Evolutionary conservation across 1,140 invertebrate species (phyloP), one percentile per base, ranked within the genome.

Genomic region (Andrena cerasifolii): DNA sequence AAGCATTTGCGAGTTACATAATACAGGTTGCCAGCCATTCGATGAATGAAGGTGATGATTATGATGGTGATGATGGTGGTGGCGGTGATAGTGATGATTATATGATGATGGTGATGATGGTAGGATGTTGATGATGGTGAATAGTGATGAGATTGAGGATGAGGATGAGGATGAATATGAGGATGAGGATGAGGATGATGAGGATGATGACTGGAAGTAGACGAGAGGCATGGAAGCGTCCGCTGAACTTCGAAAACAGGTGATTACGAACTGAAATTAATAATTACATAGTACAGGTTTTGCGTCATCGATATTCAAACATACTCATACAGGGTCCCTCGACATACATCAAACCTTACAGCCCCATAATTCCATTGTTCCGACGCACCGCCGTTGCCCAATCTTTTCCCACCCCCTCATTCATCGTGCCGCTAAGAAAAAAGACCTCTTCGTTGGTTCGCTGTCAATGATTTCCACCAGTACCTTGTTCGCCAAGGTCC

Each of bases 191-290:
- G 59, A 67, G 40, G 51, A 71, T 66, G 75, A 73, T 66, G 54
- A 82, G 67, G 66, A 77, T 68, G 74, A 73, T 83, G 68, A 73
- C 67, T 76, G 66, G 77, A 79, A 75, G 75, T 82, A 65, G 45
- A 78, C 79, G 74, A 82, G 68, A 83, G 49, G 18, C 75, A 79
- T 54, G 71, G 71, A 70, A 82, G 62, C 56, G 51, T 61, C 78
- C 66, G 53, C 76, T 73, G 65, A 82, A 59, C 70, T 66, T 76
- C 71, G 33, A 53, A 40, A 79, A 84, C 82, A 84, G 82, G 82
- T 84, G 82, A 84, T 53, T 84, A 83, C 80, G 77, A 74, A 51
- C 56, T 82, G 76, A 79, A 65, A 74, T 73, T 83, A 84, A 36
- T 82, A 78, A 49, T 78, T 78, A 79, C 33, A 75, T 83, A 75